Evolutionary conservation across 2,888 invertebrate genomes (phyloP), one percentile per base, ranked within the genome.

Genomic region (Globia sparganii): DNA sequence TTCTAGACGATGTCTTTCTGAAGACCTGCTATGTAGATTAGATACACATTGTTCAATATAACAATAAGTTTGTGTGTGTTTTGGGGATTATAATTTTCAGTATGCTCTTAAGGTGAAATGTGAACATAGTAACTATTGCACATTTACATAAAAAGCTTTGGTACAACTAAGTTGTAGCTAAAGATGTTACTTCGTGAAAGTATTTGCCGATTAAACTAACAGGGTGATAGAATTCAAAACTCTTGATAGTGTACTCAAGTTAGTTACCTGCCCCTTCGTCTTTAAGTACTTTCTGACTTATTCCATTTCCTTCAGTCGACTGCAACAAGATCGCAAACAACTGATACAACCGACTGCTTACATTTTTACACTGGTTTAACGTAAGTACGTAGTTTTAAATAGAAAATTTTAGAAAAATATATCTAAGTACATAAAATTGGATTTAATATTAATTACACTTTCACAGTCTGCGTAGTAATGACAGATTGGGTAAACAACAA

Each of bases 231-330:
- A 75, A 75, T 81, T 81, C 62, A 71, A 84, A 81, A 85, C 70
- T 85, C 81, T 43, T 75, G 66, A 85, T 85, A 75, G 81, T 81
- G 81, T 71, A 81, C 58, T 81, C 37, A 81, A 81, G 86, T 85
- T 72, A 25, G 74, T 81, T 81, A 78, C 69, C 75, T 85, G 68
- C 28, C 61, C 70, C 67, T 75, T 72, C 71, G 64, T 64, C 58
- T 67, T 68, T n/a, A 43, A 81, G 67, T 71, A 76, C 59, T 78
- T 81, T 78, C 70, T 72, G 77, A 81, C 72, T 77, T 85, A 85
- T 85, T 87, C 76, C 76, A 78, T 77, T 87, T 85, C 77, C 78
- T 72, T 53, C n/a, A 71, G 72, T 66, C 34, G 73, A 76, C 87
- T 67, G 58, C 75, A 37, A 75, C 62, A 76, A 74, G 77, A 79